phyloP scores from a whole-genome alignment of 2,888 invertebrate species.

The Ochropleura leucogaster region DNA sequence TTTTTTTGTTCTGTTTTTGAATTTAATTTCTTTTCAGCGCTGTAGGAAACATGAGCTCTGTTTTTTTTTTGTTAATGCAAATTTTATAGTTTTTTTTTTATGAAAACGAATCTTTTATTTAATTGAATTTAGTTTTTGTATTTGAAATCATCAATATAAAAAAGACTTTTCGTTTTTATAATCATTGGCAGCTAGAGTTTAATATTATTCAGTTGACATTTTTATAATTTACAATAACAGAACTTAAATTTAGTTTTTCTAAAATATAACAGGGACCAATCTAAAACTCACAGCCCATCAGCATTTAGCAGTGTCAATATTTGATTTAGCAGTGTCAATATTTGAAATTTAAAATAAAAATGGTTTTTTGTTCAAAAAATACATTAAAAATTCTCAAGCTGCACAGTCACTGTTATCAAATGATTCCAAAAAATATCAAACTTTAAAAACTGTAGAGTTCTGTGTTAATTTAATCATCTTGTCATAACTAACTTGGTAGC shows the following conservation, averaged over 20 bases:
- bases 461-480: too few species aligned
- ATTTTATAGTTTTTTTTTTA: not conserved
- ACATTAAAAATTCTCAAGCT: not conserved
- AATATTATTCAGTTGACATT: conserved; percentile 11
- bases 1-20: conserved; percentile 9
- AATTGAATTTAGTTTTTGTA: not conserved
- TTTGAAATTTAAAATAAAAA: not conserved
- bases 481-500: too few species aligned
- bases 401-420: not conserved
- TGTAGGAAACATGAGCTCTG: not conserved
- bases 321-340: conserved; percentile 13
- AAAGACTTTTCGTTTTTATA: not conserved
- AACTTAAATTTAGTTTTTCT: not conserved
- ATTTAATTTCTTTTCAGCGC: not conserved
- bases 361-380: not conserved
- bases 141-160: not conserved
- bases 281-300: conserved; percentile 4
- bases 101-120: not conserved
- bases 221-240: conserved; percentile 4
- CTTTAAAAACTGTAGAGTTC: not conserved
- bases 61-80: not conserved
- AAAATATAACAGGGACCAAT: not conserved
- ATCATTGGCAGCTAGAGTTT: not conserved
- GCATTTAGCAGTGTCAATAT: conserved; percentile 22
- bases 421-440: not conserved